A percentile compares a stretch with the other conserved stretches of the same genome.
Evolutionary conservation across 2,113 vertebrate species (phyloP).

Genomic region (Callospermophilus lateralis): DNA sequence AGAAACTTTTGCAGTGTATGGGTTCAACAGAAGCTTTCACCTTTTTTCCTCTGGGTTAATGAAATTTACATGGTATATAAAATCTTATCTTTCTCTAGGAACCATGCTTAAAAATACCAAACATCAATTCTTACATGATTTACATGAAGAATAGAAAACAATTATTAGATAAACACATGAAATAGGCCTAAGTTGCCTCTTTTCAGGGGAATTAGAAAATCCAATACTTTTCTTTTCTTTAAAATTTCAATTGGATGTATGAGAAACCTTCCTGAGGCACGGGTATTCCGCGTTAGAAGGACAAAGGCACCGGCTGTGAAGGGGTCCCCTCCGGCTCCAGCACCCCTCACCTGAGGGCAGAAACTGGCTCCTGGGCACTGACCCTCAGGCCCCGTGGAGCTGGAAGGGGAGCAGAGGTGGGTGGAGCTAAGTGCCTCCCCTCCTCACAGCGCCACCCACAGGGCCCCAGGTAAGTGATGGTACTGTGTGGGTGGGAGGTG

Average conservation of each 20-base stretch:
- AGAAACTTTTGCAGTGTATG: not conserved
- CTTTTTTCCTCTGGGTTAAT: not conserved
- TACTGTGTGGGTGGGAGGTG: too few relatives aligned
- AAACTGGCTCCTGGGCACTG: not conserved
- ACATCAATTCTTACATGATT: conserved; percentile 46
- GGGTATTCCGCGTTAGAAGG: too few relatives aligned
- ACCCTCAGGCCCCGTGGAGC: accelerated
- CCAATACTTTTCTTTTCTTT: not conserved
- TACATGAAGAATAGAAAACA: conserved; percentile 37
- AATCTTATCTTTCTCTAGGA: conserved; percentile 64
- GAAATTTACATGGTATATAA: conserved; percentile 42
- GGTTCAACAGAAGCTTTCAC: not conserved
- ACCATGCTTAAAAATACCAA: conserved; percentile 60
- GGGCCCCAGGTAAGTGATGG: too few relatives aligned
- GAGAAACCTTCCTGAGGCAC: not conserved
- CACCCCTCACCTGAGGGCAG: too few relatives aligned
- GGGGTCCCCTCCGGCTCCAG: not conserved
- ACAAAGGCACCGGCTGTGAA: too few relatives aligned
- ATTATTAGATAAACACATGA: not conserved
- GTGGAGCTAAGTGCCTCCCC: too few relatives aligned
- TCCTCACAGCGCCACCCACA: not conserved
- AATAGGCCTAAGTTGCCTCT: not conserved
- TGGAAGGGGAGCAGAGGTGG: too few relatives aligned
- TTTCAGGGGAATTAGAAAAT: conserved; percentile 49
- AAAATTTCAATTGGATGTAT: not conserved